Evolutionary conservation across 2,797 vertebrate species (phyloP), one percentile per base, ranked within the genome.

Genomic region (Lutjanus campechanus): DNA sequence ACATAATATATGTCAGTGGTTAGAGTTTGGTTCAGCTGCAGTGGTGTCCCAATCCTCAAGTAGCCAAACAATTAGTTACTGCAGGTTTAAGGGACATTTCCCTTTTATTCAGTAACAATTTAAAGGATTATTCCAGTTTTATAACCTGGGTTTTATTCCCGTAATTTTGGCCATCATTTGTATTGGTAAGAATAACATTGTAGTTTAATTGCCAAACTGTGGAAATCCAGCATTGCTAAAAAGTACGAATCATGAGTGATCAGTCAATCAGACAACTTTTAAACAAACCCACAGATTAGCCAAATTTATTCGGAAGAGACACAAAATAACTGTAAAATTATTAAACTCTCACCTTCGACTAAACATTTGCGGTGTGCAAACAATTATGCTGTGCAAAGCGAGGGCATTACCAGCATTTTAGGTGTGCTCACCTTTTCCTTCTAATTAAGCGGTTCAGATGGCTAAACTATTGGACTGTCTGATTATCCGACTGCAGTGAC

Each of bases 401-500:
- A 36, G 29, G 29, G 29, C 29, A 36, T 4, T 36, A 36, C 3
- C 11, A 46, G 20, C 13, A 56, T 15, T 64, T 69, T 7, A 55
- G 22, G 1, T 51, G 50, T 6, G 7, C 25, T 61, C 8, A 15
- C 12, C 7, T 66, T 76, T 9, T 49, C 41, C 16, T 64, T 4
- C 8, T 58, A 58, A 41, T 19, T 10, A 69, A 59, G 17, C 50
- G n/a, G 19, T 68, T 59, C 20, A 11, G 22, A 63, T 69, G 36
- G 15, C 22, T 19, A 20, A 64, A 62, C 12, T 47, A 8, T 50
- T 53, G 46, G 12, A 36, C 40, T 60, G 11, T 56, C 66, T 43
- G 11, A 64, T 67, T 51, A 60, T 13, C 58, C 36, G 29, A 71
- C 29, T 41, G 11, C 8, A 58, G 19, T 71, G 20, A 65, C 22